phyloP scores from a whole-genome alignment of 2,797 vertebrate genomes.

The Limnodromus scolopaceus region DNA sequence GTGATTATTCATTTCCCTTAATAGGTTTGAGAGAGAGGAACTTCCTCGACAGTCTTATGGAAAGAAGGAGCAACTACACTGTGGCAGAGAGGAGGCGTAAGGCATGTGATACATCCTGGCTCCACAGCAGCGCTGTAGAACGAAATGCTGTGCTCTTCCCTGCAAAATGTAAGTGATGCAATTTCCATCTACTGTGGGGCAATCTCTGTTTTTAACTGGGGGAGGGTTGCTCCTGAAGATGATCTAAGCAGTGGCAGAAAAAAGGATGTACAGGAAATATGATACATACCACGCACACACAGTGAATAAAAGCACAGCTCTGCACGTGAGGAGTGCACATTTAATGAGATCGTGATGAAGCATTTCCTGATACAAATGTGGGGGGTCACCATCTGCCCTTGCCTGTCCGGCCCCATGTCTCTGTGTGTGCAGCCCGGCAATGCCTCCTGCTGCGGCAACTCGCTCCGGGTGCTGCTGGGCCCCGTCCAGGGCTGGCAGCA shows the following conservation, averaged over 20 bases:
- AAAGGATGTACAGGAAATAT: not conserved
- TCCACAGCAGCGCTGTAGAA: not conserved
- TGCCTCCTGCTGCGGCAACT: not conserved
- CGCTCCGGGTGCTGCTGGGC: accelerated
- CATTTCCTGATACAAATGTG: not conserved
- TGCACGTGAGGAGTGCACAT: not conserved
- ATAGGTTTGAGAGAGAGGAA: not conserved
- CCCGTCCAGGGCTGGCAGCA: not conserved
- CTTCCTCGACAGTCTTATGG: not conserved
- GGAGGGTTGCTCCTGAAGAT: not conserved
- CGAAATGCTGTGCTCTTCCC: not conserved
- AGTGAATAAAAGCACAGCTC: not conserved
- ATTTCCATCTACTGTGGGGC: not conserved
- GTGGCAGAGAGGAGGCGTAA: not conserved
- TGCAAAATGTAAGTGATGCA: not conserved
- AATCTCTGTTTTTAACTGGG: not conserved
- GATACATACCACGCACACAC: not conserved
- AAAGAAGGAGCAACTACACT: not conserved
- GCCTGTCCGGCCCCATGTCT: accelerated
- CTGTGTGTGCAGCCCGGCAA: not conserved
- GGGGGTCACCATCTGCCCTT: not conserved
- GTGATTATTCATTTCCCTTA: not conserved
- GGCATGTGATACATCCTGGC: too few relatives aligned
- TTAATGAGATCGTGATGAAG: not conserved
- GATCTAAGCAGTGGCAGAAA: not conserved